These are phyloP conservation scores for Hirundo rustica DNA, from an alignment of 2,797 vertebrate species.

Conservation along the genomic window DNA sequence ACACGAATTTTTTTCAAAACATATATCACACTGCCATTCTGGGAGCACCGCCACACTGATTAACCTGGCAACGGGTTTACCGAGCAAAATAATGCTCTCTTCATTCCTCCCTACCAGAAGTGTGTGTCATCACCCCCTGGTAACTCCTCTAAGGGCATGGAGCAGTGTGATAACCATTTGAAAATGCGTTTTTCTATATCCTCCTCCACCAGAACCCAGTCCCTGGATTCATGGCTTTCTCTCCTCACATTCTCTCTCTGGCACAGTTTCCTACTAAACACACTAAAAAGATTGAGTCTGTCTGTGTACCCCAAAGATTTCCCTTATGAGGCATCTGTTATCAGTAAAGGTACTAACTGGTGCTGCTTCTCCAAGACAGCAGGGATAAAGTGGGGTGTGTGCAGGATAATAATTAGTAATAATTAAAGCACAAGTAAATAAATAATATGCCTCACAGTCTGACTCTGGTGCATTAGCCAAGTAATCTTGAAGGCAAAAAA, in stretches of 20 bases:
- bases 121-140: not conserved
- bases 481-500: not conserved
- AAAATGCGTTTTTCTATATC: not conserved
- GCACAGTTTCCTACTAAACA: not conserved
- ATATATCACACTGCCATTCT: too few relatives aligned
- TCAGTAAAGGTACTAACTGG: slow-evolving; percentile 23
- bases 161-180: not conserved
- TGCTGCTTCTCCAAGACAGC: not conserved
- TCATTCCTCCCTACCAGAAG: not conserved
- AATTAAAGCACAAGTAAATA: slow-evolving; percentile 12
- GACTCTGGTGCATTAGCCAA: not conserved
- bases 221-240: not conserved
- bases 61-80: not conserved
- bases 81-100: not conserved
- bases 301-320: not conserved
- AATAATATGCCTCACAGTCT: not conserved
- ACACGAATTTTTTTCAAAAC: too few relatives aligned
- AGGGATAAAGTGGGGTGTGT: not conserved
- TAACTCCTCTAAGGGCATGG: not conserved
- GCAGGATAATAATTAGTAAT: slow-evolving; percentile 18
- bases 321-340: slow-evolving; percentile 22
- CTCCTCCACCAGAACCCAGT: not conserved
- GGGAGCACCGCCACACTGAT: not conserved
- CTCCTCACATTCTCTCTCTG: not conserved
- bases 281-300: not conserved